Percentiles rank a stretch among this genome's conserved stretches.
Conservation (phyloP, 2,797 vertebrate genomes). For the Discoglossus pictus region DNA sequence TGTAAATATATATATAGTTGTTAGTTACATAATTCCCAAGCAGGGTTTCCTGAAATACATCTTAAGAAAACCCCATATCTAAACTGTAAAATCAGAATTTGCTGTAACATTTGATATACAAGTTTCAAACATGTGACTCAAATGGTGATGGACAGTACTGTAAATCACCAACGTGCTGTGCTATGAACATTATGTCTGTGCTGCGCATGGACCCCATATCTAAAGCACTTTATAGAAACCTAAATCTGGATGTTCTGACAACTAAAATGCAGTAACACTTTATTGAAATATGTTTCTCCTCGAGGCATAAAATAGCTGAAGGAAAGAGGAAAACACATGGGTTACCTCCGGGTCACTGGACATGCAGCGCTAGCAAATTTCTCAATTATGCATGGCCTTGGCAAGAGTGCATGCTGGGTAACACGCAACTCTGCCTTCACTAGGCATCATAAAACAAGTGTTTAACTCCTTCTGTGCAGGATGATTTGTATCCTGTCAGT, state of each 20-base stretch:
- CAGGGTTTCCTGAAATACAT: no score
- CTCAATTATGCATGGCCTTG: slow-evolving; percentile 43
- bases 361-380: slow-evolving; percentile 44
- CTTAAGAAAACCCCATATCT: no score
- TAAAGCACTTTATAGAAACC: background rate
- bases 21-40: no score
- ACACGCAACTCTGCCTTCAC: slow-evolving; percentile 15
- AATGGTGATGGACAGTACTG: background rate
- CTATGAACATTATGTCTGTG: no score
- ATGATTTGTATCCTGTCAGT: slow-evolving; percentile 9
- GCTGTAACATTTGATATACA: no score
- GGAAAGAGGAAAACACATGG: slow-evolving; percentile 26
- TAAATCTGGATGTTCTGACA: slow-evolving; percentile 1
- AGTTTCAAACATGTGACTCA: background rate
- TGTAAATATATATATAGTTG: no score
- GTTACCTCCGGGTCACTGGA: slow-evolving; percentile 39
- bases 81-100: no score
- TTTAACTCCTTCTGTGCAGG: slow-evolving; percentile 22
- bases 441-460: slow-evolving; percentile 6
- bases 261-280: slow-evolving; percentile 19
- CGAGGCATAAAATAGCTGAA: slow-evolving; percentile 41
- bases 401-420: slow-evolving; percentile 36
- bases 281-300: slow-evolving; percentile 40
- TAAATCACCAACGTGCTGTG: background rate
- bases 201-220: background rate